Conservation (phyloP, 2,888 invertebrate species). For the Mactromeris polynyma region DNA sequence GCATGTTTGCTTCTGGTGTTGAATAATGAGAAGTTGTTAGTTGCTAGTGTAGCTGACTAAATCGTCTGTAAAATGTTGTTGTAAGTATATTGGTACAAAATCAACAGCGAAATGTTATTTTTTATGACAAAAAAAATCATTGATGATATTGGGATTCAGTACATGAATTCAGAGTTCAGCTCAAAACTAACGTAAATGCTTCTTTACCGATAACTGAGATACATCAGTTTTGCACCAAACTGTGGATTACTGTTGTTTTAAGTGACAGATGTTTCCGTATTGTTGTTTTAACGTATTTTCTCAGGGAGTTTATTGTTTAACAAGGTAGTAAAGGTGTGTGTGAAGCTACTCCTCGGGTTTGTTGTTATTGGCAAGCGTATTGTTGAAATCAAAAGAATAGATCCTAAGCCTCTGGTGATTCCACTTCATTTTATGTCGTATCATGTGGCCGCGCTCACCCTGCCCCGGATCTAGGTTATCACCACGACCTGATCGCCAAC, state of each 20-base stretch:
- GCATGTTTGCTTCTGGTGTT: neutral
- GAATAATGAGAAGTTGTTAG: neutral
- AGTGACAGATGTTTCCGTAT: slow-evolving; percentile 12
- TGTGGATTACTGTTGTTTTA: neutral
- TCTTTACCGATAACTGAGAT: too few relatives aligned
- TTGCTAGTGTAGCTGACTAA: too few relatives aligned
- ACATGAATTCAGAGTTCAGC: too few relatives aligned
- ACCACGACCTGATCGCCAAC: neutral
- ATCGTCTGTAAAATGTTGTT: too few relatives aligned
- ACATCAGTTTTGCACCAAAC: too few relatives aligned
- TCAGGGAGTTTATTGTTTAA: neutral
- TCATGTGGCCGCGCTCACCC: slow-evolving; percentile 14
- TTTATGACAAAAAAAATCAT: too few relatives aligned
- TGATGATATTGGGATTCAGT: too few relatives aligned
- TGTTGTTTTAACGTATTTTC: neutral
- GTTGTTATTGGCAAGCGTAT: neutral
- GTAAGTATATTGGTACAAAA: too few relatives aligned
- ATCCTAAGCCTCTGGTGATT: neutral
- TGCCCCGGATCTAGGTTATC: slow-evolving; percentile 22
- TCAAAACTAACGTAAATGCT: too few relatives aligned
- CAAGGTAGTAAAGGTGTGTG: neutral
- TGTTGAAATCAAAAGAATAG: neutral
- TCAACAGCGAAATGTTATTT: too few relatives aligned
- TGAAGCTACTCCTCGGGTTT: neutral
- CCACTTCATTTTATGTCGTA: slow-evolving; percentile 19